Evolutionary conservation across 2,113 vertebrate species (phyloP).

Genomic region (Tragelaphus strepsiceros): DNA sequence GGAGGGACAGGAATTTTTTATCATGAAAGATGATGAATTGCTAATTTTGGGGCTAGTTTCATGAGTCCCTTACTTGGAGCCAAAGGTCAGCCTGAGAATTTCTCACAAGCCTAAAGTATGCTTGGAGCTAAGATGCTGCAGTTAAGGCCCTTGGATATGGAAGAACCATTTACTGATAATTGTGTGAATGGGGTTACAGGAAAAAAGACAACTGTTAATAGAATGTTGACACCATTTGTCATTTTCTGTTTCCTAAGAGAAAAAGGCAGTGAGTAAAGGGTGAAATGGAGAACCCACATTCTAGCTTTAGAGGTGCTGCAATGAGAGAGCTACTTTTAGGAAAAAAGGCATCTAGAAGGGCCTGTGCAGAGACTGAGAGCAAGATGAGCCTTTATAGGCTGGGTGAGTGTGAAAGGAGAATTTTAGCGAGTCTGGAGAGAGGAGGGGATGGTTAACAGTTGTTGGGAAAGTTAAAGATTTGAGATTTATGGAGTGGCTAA

Average conservation of each 20-base stretch:
- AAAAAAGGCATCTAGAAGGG: not conserved
- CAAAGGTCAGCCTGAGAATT: not conserved
- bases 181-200: not conserved
- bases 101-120: not conserved
- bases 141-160: not conserved
- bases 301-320: not conserved
- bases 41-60: conserved; percentile 27
- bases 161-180: not conserved
- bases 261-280: not conserved
- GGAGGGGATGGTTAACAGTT: not conserved
- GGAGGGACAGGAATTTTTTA: conserved; percentile 12
- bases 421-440: not conserved
- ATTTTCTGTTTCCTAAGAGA: not conserved
- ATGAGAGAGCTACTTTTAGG: not conserved
- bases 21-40: conserved; percentile 41
- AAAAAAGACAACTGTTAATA: not conserved
- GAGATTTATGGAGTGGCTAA: not conserved
- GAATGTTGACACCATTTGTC: not conserved
- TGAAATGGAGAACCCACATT: not conserved
- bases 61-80: not conserved
- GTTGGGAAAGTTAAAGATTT: not conserved
- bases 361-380: not conserved
- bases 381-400: not conserved
- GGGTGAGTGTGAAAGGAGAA: not conserved
- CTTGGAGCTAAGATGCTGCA: not conserved